phyloP scores from a whole-genome alignment of 2,888 invertebrate species.

The Dorcus hopei region DNA sequence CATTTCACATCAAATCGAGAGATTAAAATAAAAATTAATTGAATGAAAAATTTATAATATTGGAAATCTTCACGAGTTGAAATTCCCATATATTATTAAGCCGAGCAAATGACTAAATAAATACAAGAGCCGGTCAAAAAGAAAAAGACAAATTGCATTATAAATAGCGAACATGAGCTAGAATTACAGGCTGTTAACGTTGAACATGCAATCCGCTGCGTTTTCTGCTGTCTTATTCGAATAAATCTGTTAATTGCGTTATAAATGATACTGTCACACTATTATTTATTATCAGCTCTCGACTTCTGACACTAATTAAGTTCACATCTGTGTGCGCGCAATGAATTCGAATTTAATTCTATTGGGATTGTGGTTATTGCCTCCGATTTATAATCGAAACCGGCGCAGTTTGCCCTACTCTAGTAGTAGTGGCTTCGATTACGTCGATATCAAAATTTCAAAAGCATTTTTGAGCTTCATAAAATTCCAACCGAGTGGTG shows the following conservation, averaged over 20 bases:
- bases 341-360: slow-evolving; percentile 9
- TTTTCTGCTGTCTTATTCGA: not conserved
- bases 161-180: not conserved
- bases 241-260: slow-evolving; percentile 8
- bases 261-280: slow-evolving; percentile 10
- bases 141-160: slow-evolving; percentile 1
- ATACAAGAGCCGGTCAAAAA: not conserved
- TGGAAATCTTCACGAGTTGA: no score
- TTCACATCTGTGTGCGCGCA: slow-evolving; percentile 9
- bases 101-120: not conserved
- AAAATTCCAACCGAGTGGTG: no score
- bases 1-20: no score
- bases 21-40: no score
- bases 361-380: slow-evolving; percentile 6
- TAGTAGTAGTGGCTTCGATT: no score
- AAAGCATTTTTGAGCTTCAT: no score
- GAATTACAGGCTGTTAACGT: not conserved
- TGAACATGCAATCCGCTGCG: not conserved
- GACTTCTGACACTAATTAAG: slow-evolving; percentile 16
- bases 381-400: not conserved
- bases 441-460: no score
- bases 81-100: no score
- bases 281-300: not conserved
- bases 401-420: no score
- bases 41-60: no score